Conservation (phyloP, 2,888 invertebrate species). For the Drosophila anomalata region DNA sequence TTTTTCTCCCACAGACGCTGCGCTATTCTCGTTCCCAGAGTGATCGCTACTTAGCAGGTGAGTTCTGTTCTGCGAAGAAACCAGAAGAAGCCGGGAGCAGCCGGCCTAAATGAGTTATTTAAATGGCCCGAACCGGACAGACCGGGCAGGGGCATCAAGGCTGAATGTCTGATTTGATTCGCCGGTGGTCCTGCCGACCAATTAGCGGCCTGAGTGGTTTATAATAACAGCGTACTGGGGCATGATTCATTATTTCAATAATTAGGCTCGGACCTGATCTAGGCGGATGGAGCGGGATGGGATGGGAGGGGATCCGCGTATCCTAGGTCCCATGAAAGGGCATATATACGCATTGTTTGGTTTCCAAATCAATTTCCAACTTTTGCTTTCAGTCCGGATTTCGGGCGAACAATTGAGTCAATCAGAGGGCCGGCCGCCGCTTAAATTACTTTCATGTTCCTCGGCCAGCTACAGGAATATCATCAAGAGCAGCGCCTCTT, state of each 20-base stretch:
- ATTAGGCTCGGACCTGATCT: conserved; percentile 38
- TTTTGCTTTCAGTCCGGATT: conserved; percentile 61
- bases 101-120: conserved; percentile 76
- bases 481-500: conserved; percentile 44
- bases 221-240: conserved; percentile 60
- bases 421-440: conserved; percentile 63
- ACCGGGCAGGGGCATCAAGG: conserved; percentile 18
- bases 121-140: conserved; percentile 54
- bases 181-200: conserved; percentile 75
- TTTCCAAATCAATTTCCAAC: conserved; percentile 40
- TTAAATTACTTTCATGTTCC: conserved; percentile 73
- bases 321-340: neutral
- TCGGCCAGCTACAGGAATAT: conserved; percentile 20
- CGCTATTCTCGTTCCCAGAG: conserved; percentile 84
- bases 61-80: conserved; percentile 59
- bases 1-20: conserved; percentile 77
- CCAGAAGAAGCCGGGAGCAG: conserved; percentile 11
- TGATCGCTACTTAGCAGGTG: conserved; percentile 84
- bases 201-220: conserved; percentile 74
- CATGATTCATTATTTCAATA: conserved; percentile 62
- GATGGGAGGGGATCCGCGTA: neutral
- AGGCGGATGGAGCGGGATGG: neutral
- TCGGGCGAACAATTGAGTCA: conserved; percentile 63
- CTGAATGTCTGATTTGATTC: conserved; percentile 62
- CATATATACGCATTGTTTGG: conserved; percentile 11